Conservation (phyloP, 2,888 invertebrate genomes). For the Himalopsyche kuldschensis region DNA sequence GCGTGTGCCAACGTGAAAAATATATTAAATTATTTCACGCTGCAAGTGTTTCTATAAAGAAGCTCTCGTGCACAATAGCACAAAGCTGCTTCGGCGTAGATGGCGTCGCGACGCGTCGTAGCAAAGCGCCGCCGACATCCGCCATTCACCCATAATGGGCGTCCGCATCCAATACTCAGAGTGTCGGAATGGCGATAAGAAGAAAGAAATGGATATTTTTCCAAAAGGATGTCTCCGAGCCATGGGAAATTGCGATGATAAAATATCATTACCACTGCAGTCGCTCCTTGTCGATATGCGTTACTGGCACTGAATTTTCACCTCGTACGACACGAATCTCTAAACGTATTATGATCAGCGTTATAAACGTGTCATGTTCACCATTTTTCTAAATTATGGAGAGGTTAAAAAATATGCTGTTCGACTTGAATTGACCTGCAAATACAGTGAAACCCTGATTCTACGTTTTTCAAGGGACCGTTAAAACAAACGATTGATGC, state of each 20-base stretch:
- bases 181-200: constrained; percentile 30
- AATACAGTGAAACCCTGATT: too few species aligned
- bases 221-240: constrained; percentile 14
- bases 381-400: too few species aligned
- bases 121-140: not conserved
- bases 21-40: constrained; percentile 25
- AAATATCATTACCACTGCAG: constrained; percentile 22
- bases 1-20: not conserved
- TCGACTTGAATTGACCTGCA: too few species aligned
- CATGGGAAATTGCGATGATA: constrained; percentile 18
- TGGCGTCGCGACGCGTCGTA: not conserved
- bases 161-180: constrained; percentile 17
- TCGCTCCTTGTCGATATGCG: constrained; percentile 12
- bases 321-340: not conserved
- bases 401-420: too few species aligned
- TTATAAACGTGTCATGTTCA: too few species aligned
- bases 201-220: constrained; percentile 30
- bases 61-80: constrained; percentile 12
- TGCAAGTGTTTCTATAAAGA: constrained; percentile 24
- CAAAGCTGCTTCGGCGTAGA: constrained; percentile 6
- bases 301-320: constrained; percentile 4
- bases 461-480: too few species aligned
- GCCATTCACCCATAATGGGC: constrained; percentile 17
- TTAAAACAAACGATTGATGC: too few species aligned
- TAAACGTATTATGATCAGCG: too few species aligned